Evolutionary conservation across 2,888 invertebrate genomes (phyloP).

Genomic region (Rhodophaea formosa): DNA sequence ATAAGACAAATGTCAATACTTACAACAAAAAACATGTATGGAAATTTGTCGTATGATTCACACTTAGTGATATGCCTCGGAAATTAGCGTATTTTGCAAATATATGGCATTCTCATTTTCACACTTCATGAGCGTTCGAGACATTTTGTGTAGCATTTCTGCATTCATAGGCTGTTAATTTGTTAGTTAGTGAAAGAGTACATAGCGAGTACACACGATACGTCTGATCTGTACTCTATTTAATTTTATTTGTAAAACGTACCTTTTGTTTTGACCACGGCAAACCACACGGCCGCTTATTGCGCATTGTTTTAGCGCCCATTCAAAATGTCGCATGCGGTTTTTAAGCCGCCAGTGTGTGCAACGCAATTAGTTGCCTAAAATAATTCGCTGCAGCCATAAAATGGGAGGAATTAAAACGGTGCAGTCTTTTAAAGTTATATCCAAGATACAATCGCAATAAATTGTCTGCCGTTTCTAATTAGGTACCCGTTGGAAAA

Average conservation of each 20-base stretch:
- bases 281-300: conserved; percentile 38
- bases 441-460: conserved; percentile 12
- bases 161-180: not conserved
- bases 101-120: no score
- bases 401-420: conserved; percentile 22
- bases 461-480: conserved; percentile 12
- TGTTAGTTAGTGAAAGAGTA: not conserved
- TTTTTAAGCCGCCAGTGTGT: conserved; percentile 34
- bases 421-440: conserved; percentile 14
- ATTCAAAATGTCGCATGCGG: conserved; percentile 42
- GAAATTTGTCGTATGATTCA: no score
- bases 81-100: no score
- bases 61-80: no score
- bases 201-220: not conserved
- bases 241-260: conserved; percentile 28
- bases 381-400: conserved; percentile 28
- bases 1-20: no score
- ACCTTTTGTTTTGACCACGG: conserved; percentile 37
- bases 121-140: no score
- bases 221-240: not conserved
- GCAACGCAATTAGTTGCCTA: conserved; percentile 33
- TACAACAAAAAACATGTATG: no score
- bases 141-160: no score
- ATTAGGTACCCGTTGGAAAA: not conserved
- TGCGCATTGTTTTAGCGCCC: conserved; percentile 46